Evolutionary conservation across 1,140 invertebrate genomes (phyloP).

Genomic region (Dendroctonus ponderosae): DNA sequence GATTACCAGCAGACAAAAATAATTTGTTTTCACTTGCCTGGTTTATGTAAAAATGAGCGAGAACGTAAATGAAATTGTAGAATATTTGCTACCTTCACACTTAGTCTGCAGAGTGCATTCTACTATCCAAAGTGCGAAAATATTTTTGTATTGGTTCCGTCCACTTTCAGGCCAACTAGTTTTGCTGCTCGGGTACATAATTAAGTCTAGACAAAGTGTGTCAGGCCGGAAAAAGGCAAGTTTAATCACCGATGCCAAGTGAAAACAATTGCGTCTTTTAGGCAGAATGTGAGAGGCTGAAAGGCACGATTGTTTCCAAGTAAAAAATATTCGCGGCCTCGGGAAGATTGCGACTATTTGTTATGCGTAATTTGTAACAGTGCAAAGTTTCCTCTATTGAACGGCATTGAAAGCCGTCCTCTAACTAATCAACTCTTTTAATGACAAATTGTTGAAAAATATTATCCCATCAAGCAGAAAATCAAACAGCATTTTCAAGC

Average conservation of each 20-base stretch:
- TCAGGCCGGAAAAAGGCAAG: slow-evolving; percentile 3
- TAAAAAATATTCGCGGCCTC: not conserved
- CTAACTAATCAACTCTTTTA: no score
- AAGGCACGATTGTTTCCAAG: not conserved
- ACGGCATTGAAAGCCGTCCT: not conserved
- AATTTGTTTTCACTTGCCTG: not conserved
- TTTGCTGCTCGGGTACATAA: not conserved
- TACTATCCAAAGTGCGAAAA: not conserved
- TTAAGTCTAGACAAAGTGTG: slow-evolving; percentile 18
- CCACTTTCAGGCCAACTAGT: not conserved
- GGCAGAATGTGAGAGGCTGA: not conserved
- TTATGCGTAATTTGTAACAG: no score
- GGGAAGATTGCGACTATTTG: no score
- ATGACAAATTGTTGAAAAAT: no score
- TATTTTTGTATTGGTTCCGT: not conserved
- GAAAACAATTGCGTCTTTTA: not conserved
- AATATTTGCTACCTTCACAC: not conserved
- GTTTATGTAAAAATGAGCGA: not conserved
- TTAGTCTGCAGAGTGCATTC: not conserved
- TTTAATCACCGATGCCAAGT: not conserved
- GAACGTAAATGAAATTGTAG: not conserved
- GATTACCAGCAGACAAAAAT: not conserved
- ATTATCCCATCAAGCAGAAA: no score
- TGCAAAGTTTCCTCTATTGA: not conserved
- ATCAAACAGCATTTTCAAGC: no score